These are phyloP conservation scores for Ochotona princeps DNA, from an alignment of 2,113 vertebrate species.

Conservation along the genomic window DNA sequence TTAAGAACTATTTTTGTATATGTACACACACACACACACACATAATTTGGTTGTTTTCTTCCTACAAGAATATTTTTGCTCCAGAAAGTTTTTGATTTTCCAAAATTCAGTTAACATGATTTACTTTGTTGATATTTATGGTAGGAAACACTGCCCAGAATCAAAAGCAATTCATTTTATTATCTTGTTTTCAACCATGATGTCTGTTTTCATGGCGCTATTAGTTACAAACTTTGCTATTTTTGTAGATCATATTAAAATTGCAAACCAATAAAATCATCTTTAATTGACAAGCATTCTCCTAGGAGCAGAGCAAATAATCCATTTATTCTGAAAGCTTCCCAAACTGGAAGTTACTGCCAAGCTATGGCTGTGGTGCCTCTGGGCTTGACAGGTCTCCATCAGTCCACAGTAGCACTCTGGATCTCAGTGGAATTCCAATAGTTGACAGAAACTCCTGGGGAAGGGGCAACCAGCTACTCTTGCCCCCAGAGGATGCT, in stretches of 20 bases:
- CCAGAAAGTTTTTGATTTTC: not conserved
- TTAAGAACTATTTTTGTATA: too few species aligned
- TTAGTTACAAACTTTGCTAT: slow-evolving; percentile 16
- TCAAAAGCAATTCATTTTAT: slow-evolving; percentile 58
- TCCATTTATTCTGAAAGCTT: not conserved
- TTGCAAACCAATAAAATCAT: not conserved
- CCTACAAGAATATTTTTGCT: slow-evolving; percentile 33
- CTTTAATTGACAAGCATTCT: slow-evolving; percentile 8
- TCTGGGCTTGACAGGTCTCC: not conserved
- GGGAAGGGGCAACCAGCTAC: not conserved
- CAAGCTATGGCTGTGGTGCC: not conserved
- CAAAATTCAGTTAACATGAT: slow-evolving; percentile 39
- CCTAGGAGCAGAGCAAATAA: not conserved
- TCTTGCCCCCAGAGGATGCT: not conserved
- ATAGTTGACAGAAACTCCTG: not conserved
- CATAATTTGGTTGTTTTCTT: slow-evolving; percentile 14
- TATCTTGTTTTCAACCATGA: slow-evolving; percentile 17
- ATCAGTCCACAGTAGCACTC: not conserved
- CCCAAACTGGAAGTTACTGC: not conserved
- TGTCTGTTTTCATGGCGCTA: slow-evolving; percentile 65
- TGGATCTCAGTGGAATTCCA: not conserved
- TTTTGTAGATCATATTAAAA: slow-evolving; percentile 43
- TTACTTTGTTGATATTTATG: slow-evolving; percentile 27
- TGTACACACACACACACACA: not conserved
- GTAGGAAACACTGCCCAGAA: not conserved